These are phyloP conservation scores for Cydia pomonella DNA, from an alignment of 1,140 invertebrate species.

Conservation along the genomic window DNA sequence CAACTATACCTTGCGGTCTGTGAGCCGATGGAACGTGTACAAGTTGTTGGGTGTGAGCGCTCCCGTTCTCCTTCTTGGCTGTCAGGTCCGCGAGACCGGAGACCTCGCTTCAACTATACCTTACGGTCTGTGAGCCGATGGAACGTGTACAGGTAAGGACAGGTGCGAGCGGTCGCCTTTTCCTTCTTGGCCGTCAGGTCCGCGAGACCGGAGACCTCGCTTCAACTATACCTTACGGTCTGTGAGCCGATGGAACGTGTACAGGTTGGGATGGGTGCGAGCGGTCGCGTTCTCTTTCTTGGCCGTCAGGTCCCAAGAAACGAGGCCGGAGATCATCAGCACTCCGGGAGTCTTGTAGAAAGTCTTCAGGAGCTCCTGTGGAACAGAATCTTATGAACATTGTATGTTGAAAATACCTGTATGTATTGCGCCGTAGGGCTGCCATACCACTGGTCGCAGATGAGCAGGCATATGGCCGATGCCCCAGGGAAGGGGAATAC, in stretches of 20 bases:
- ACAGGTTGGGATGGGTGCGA: conserved; percentile 84
- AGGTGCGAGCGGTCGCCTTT: conserved; percentile 78
- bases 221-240: conserved; percentile 80
- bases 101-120: too few species aligned
- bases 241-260: conserved; percentile 84
- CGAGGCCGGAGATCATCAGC: conserved; percentile 82
- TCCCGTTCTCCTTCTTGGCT: too few species aligned
- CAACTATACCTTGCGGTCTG: too few species aligned
- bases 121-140: conserved; percentile 84
- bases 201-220: conserved; percentile 81
- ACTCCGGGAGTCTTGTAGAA: conserved; percentile 83
- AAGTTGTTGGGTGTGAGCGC: too few species aligned
- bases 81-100: too few species aligned
- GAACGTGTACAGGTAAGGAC: conserved; percentile 84
- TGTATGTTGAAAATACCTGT: too few species aligned
- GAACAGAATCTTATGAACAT: not conserved
- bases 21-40: too few species aligned
- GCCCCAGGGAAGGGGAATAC: too few species aligned
- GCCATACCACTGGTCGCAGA: too few species aligned
- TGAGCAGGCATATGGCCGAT: too few species aligned
- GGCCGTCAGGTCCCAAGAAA: conserved; percentile 85
- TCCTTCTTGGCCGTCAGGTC: conserved; percentile 83
- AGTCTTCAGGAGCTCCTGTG: conserved; percentile 82
- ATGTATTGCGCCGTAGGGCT: too few species aligned
- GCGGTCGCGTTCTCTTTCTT: conserved; percentile 80